phyloP scores from a whole-genome alignment of 2,113 vertebrate genomes.

The Peromyscus maniculatus region DNA sequence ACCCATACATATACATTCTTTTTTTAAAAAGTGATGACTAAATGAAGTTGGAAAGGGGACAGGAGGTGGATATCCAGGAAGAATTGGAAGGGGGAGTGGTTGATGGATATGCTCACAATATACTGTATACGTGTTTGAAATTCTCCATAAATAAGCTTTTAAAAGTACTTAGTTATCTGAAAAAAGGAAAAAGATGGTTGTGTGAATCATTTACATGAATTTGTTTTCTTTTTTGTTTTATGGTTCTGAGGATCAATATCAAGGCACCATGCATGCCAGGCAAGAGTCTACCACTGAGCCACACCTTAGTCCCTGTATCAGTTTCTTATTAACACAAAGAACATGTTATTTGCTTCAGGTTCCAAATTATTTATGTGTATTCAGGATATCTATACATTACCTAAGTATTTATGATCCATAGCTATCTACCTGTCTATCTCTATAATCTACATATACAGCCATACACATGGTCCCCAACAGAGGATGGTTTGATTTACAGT shows the following conservation, averaged over 20 bases:
- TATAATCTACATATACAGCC: not conserved
- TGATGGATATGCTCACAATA: not conserved
- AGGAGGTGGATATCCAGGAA: not conserved
- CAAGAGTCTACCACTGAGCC: not conserved
- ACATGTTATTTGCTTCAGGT: not conserved
- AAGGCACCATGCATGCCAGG: not conserved
- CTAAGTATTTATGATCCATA: not conserved
- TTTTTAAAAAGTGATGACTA: not conserved
- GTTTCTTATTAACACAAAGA: constrained; percentile 30
- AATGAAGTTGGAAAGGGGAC: not conserved
- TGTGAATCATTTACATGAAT: not conserved
- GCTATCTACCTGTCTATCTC: not conserved
- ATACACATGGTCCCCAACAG: not conserved
- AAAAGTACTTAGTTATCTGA: not conserved
- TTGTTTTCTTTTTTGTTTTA: not conserved
- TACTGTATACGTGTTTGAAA: not conserved
- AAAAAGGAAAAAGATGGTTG: not conserved
- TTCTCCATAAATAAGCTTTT: not conserved
- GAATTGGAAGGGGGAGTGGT: not conserved
- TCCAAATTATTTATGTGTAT: not conserved
- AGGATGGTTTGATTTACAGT: not conserved
- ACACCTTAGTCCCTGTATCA: not conserved
- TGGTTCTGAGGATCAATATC: not conserved
- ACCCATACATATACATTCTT: not conserved
- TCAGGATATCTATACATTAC: not conserved